A percentile compares a stretch with the other conserved stretches of the same genome.
These are phyloP conservation scores for Drosophila tripunctata DNA, from an alignment of 2,888 invertebrate species.

Conservation along the genomic window DNA sequence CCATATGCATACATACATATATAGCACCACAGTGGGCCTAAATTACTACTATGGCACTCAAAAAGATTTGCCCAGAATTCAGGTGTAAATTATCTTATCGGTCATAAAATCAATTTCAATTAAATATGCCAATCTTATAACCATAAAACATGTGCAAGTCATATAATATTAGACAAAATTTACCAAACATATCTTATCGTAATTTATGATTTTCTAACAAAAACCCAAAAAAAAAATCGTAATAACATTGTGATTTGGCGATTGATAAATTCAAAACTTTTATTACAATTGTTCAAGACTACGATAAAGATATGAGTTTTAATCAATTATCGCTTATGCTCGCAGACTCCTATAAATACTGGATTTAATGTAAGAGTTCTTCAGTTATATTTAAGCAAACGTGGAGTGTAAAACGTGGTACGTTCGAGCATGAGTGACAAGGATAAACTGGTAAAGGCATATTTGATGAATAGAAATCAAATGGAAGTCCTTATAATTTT, in stretches of 20 bases:
- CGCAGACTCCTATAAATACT: constrained; percentile 27
- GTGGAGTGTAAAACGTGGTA: constrained; percentile 1
- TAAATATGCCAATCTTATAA: neutral
- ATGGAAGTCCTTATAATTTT: neutral
- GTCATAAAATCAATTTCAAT: too few relatives aligned
- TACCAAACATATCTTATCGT: neutral
- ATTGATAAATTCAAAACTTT: constrained; percentile 11
- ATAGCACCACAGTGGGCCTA: constrained; percentile 38
- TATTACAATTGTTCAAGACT: neutral
- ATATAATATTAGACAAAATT: neutral
- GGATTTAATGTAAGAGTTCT: neutral
- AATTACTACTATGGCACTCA: neutral
- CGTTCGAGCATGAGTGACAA: constrained; percentile 31
- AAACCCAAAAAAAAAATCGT: neutral
- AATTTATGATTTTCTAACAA: neutral
- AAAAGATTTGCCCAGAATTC: neutral
- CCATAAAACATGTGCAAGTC: neutral
- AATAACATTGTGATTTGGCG: neutral
- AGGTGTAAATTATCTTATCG: neutral
- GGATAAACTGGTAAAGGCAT: constrained; percentile 35
- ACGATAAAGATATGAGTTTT: constrained; percentile 27
- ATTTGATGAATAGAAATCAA: neutral
- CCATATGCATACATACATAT: too few relatives aligned
- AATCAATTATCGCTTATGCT: neutral
- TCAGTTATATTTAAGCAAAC: constrained; percentile 20